These are phyloP conservation scores for Abramis brama DNA, from an alignment of 2,113 vertebrate species.

Conservation along the genomic window DNA sequence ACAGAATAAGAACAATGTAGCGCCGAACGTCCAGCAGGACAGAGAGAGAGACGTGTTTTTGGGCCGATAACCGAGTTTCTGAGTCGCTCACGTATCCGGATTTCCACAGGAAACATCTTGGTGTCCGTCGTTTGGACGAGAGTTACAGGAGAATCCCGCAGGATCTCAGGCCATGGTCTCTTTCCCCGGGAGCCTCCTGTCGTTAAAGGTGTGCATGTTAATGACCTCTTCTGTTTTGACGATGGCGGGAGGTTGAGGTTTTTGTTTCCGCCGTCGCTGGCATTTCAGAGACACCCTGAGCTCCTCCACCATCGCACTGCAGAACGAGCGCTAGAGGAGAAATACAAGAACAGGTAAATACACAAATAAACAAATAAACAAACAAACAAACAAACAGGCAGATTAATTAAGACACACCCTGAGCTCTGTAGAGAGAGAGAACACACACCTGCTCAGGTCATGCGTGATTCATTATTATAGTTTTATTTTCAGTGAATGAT, in stretches of 20 bases:
- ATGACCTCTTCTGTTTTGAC: conserved; percentile 99
- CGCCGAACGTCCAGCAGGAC: no score
- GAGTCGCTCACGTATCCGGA: conserved; percentile 90
- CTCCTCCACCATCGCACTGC: conserved; percentile 97
- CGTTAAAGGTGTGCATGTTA: conserved; percentile 99
- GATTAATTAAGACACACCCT: no score
- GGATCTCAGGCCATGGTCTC: conserved; percentile 94
- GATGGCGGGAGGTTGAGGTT: conserved; percentile 93
- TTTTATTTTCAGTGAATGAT: no score
- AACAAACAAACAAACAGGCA: no score
- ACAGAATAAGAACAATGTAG: not conserved
- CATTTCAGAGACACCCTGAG: conserved; percentile 95
- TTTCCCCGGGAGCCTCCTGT: conserved; percentile 98
- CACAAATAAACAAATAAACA: no score
- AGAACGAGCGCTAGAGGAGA: conserved; percentile 82
- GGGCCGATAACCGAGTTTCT: conserved; percentile 42
- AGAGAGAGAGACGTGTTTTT: not conserved
- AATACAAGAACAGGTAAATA: no score
- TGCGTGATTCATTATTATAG: no score
- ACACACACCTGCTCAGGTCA: no score
- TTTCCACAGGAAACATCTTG: conserved; percentile 99
- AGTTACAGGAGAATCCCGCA: conserved; percentile 16
- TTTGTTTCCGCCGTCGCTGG: conserved; percentile 95
- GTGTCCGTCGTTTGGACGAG: conserved; percentile 15
- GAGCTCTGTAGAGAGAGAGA: no score